A percentile compares a stretch with the other conserved stretches of the same genome.
Conservation (phyloP, 2,888 invertebrate genomes). For the Dugesia japonica region DNA sequence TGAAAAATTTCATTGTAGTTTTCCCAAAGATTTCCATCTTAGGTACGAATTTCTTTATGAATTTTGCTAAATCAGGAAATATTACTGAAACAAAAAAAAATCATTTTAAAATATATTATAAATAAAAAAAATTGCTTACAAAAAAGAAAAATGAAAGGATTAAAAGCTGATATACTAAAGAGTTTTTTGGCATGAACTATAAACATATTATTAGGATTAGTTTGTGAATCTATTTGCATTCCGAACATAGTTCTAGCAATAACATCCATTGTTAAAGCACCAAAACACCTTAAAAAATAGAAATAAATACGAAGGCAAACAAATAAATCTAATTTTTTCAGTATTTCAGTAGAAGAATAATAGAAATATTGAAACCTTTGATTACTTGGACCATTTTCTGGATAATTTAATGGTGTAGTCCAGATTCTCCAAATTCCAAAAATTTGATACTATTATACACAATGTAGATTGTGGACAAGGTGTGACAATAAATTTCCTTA, state of each 20-base stretch:
- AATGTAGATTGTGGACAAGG: too few relatives aligned
- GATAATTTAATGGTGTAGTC: too few relatives aligned
- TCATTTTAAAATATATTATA: too few relatives aligned
- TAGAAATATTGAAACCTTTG: too few relatives aligned
- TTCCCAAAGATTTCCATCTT: background rate
- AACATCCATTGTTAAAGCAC: background rate
- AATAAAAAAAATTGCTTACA: background rate
- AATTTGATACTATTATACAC: too few relatives aligned
- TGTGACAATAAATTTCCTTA: too few relatives aligned
- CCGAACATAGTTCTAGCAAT: background rate
- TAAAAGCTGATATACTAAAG: background rate
- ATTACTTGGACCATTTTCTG: too few relatives aligned
- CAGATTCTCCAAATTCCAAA: too few relatives aligned
- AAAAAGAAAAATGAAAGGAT: background rate
- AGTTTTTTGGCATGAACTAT: background rate
- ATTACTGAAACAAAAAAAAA: background rate
- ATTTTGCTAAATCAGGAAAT: background rate
- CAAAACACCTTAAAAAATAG: background rate
- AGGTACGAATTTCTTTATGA: background rate
- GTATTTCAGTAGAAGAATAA: too few relatives aligned
- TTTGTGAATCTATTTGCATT: background rate
- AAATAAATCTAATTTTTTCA: too few relatives aligned
- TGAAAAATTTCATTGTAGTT: background rate
- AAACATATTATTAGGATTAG: slow-evolving; percentile 7
- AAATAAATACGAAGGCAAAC: too few relatives aligned